Conservation (phyloP, 64 coral and sea anemone species). For the Pachyseris speciosa region DNA sequence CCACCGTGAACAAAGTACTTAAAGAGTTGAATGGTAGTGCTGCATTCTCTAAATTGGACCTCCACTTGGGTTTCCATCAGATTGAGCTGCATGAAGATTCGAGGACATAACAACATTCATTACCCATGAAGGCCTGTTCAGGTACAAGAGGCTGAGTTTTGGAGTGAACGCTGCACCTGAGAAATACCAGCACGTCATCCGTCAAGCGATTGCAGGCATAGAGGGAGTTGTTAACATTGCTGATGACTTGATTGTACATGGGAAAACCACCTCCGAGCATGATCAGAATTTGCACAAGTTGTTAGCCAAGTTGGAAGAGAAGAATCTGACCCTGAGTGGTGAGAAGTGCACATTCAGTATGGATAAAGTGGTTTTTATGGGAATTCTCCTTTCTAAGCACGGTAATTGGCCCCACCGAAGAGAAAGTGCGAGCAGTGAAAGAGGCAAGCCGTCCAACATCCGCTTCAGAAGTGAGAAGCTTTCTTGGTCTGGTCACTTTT, state of each 20-base stretch:
- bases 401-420: slow-evolving; percentile 11
- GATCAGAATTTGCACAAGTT: not conserved
- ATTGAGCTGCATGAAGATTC: slow-evolving; percentile 13
- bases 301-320: not conserved
- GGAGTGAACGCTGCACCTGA: slow-evolving; percentile 19
- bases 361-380: no score
- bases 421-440: slow-evolving; percentile 9
- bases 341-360: slow-evolving; percentile 32
- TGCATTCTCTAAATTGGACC: slow-evolving; percentile 15
- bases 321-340: slow-evolving; percentile 8
- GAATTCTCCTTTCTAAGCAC: slow-evolving; percentile 16
- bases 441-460: slow-evolving; percentile 5
- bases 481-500: slow-evolving; percentile 13
- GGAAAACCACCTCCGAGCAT: not conserved
- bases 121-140: not conserved
- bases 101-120: slow-evolving; percentile 6
- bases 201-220: slow-evolving; percentile 7
- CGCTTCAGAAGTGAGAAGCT: slow-evolving; percentile 16
- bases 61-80: slow-evolving; percentile 37
- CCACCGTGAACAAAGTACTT: slow-evolving; percentile 7
- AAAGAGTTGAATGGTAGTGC: slow-evolving; percentile 41
- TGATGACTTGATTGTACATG: not conserved
- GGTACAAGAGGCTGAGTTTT: slow-evolving; percentile 11
- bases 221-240: not conserved
- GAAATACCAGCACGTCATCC: slow-evolving; percentile 61